Evolutionary conservation across 2,113 vertebrate genomes (phyloP).

Genomic region (Microcebus ravelobensis): DNA sequence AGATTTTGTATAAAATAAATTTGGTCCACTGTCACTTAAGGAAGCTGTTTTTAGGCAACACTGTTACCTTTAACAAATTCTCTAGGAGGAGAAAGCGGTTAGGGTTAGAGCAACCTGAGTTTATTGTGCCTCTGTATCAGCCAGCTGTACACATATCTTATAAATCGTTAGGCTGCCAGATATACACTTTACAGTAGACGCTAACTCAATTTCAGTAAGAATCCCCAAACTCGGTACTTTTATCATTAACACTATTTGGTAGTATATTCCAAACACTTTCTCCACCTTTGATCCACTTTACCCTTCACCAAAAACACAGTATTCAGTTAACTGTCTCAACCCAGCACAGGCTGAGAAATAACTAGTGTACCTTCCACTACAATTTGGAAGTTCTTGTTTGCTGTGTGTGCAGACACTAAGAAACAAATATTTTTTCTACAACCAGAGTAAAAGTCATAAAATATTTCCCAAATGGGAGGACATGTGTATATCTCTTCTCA

Average conservation of each 20-base stretch:
- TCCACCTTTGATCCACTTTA: not conserved
- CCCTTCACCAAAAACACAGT: not conserved
- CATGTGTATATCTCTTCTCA: not conserved
- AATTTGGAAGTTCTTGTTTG: not conserved
- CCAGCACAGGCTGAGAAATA: not conserved
- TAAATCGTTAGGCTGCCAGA: too few relatives aligned
- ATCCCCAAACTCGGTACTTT: not conserved
- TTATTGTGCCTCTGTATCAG: accelerated
- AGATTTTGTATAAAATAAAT: slow-evolving; percentile 16
- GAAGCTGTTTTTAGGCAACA: not conserved
- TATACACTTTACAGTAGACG: not conserved
- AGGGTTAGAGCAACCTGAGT: not conserved
- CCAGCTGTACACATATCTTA: not conserved
- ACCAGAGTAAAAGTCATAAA: not conserved
- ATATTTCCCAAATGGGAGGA: not conserved
- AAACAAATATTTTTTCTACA: not conserved
- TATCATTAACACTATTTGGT: not conserved
- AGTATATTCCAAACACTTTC: not conserved
- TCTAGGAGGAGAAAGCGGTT: too few relatives aligned
- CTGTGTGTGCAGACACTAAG: too few relatives aligned
- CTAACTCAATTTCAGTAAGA: not conserved
- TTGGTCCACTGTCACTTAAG: not conserved
- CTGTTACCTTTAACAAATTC: not conserved
- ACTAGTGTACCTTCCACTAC: too few relatives aligned
- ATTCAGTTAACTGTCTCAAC: not conserved